Evolutionary conservation across 2,113 vertebrate genomes (phyloP).

Genomic region (Steatornis caripensis): DNA sequence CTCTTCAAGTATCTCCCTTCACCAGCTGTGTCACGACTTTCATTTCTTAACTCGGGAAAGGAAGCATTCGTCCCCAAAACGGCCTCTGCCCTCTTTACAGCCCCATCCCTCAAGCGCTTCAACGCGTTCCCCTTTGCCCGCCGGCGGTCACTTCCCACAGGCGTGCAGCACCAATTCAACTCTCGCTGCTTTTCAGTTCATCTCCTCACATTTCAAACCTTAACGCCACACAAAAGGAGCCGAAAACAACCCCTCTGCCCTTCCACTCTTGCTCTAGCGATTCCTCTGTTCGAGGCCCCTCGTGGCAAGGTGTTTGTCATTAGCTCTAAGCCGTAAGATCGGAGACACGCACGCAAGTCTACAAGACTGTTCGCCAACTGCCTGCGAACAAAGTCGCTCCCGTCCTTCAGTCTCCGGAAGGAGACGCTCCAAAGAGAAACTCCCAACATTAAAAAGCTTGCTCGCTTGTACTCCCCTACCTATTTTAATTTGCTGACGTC

Average conservation of each 20-base stretch:
- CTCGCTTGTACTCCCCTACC: neutral
- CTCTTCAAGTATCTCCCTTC: neutral
- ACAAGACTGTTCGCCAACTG: neutral
- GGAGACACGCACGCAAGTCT: neutral
- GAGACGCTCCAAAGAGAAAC: neutral
- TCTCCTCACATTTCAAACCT: neutral
- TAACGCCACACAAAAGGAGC: neutral
- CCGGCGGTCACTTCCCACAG: neutral
- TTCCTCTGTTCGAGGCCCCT: neutral
- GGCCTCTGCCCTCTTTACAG: fast-evolving
- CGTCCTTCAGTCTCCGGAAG: neutral
- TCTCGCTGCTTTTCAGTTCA: neutral
- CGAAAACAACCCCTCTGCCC: neutral
- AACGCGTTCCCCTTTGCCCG: fast-evolving
- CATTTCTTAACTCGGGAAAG: neutral
- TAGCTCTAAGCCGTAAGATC: neutral
- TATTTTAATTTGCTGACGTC: neutral
- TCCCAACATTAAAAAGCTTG: neutral
- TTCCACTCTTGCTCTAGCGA: neutral
- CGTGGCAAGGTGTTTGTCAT: neutral
- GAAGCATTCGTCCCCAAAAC: neutral
- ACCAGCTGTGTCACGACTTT: neutral
- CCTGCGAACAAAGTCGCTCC: neutral
- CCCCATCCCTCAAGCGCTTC: neutral
- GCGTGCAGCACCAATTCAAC: neutral